Evolutionary conservation across 2,797 vertebrate species (phyloP), one percentile per base, ranked within the genome.

Genomic region (Falco berigora): DNA sequence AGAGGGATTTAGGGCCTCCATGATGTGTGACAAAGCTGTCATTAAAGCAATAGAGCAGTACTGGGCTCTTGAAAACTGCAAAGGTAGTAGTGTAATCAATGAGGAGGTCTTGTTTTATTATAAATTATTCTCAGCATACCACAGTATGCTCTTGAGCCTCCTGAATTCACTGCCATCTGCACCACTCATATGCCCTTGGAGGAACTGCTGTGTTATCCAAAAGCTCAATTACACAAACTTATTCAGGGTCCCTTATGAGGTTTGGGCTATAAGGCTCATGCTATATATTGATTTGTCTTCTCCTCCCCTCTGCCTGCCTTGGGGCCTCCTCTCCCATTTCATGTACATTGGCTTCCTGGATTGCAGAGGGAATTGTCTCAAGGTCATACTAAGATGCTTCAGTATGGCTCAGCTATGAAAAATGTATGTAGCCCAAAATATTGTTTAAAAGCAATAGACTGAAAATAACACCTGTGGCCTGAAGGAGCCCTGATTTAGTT

Each of bases 371-470:
- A 95, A 67, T 63, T 84, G 46, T 88, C 78, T 92, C 94, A 96
- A 96, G 90, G 95, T 94, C 93, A 85, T 59, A 79, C 8, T 28
- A 73, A 83, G 72, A 72, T 27, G 23, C 55, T 67, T 82, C 68
- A 85, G 76, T 62, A 72, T 61, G 64, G 83, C 50, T 94, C 50
- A 90, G 68, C 38, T 38, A 84, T 38, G 64, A 91, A 95, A 96
- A 90, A 85, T 30, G 20, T 46, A 81, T 63, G 77, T 56, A 81
- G 30, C 16, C 53, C 55, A 94, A 88, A 91, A 77, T 49, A 85
- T 19, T 94, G 27, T 83, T 87, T 83, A 67, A 95, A 93, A 95
- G 83, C 92, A 91, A 88, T 28, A 55, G 44, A 46, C 32, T 77
- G 67, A 64, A 91, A 86, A 76, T 82, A 86, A 68, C 49, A 27